Conservation (phyloP, 2,797 vertebrate species). For the Esox lucius region DNA sequence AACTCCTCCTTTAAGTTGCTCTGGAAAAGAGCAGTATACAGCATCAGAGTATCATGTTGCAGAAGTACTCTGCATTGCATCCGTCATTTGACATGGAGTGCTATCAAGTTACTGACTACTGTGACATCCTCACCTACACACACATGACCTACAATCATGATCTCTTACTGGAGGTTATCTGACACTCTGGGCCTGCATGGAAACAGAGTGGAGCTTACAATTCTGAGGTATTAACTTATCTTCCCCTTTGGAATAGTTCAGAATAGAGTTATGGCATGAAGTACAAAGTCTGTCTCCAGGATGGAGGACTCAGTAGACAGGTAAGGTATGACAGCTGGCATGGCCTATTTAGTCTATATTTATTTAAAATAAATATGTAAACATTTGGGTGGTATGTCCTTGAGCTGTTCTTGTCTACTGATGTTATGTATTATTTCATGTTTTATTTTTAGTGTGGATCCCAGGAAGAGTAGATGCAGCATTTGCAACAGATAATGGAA, state of each 20-base stretch:
- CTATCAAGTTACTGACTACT: not conserved
- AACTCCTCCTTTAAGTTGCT: no score
- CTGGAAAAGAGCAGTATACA: not conserved
- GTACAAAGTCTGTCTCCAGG: conserved; percentile 9
- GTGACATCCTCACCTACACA: not conserved
- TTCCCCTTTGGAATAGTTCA: conserved; percentile 4
- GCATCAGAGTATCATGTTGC: not conserved
- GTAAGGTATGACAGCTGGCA: not conserved
- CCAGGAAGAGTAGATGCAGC: no score
- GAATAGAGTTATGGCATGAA: conserved; percentile 5
- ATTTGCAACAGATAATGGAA: no score
- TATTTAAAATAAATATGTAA: no score
- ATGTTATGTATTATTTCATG: no score
- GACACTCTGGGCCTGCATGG: conserved; percentile 5
- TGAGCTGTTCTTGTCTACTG: no score
- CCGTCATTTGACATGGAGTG: not conserved
- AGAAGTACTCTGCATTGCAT: not conserved
- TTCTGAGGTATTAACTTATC: not conserved
- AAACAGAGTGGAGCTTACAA: conserved; percentile 4
- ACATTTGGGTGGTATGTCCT: no score
- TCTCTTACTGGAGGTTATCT: conserved; percentile 10
- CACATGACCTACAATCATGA: not conserved
- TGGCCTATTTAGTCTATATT: not conserved
- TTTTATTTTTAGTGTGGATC: no score
- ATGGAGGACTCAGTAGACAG: not conserved